A percentile compares a stretch with the other conserved stretches of the same genome.
These are phyloP conservation scores for Neoarius graeffei DNA, from an alignment of 2,113 vertebrate species.

Conservation along the genomic window DNA sequence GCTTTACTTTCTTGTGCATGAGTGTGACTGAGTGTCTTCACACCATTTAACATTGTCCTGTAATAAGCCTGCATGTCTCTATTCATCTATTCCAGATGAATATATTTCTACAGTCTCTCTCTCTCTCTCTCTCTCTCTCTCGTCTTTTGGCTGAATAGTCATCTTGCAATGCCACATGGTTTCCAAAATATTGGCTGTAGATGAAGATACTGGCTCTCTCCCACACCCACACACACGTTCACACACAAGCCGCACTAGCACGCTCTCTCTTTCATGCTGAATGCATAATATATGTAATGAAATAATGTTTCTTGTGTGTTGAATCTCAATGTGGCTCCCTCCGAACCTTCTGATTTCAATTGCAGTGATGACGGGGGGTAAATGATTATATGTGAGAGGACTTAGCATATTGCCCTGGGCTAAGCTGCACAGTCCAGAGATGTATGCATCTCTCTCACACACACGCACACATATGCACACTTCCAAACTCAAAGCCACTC, in stretches of 20 bases:
- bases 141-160: constrained; percentile 60
- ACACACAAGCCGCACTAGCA: constrained; percentile 38
- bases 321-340: constrained; percentile 74
- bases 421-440: constrained; percentile 63
- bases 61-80: constrained; percentile 11
- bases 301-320: constrained; percentile 78
- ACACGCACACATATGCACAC: constrained; percentile 12
- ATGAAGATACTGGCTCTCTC: constrained; percentile 63
- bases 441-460: constrained; percentile 40
- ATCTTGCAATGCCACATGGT: constrained; percentile 63
- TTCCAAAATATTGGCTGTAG: constrained; percentile 68
- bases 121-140: constrained; percentile 6
- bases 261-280: constrained; percentile 65
- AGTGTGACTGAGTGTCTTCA: background rate
- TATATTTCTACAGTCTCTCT: constrained; percentile 15
- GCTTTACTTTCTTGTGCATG: constrained; percentile 7
- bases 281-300: constrained; percentile 82
- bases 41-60: background rate
- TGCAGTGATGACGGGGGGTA: constrained; percentile 76
- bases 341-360: constrained; percentile 70
- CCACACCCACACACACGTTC: constrained; percentile 60
- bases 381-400: constrained; percentile 71
- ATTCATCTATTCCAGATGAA: constrained; percentile 4
- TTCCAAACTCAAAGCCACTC: constrained; percentile 52
- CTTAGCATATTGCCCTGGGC: constrained; percentile 65